These are phyloP conservation scores for Poeciliopsis paucimaculata DNA, from an alignment of 2,797 vertebrate species.

Conservation along the genomic window DNA sequence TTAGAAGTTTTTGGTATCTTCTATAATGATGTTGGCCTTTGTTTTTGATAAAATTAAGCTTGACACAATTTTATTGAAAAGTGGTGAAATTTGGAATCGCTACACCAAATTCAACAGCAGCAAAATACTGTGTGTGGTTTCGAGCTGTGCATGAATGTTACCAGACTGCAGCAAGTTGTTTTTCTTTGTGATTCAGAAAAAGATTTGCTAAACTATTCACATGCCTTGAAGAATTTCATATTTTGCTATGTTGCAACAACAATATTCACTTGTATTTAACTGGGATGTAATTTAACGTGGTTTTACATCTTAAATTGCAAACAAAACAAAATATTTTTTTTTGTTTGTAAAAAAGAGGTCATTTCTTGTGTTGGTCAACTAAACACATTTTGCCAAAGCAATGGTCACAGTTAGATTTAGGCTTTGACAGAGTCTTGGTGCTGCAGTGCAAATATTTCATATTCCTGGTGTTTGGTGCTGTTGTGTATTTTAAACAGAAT, in stretches of 20 bases:
- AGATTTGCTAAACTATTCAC: background rate
- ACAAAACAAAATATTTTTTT: no score
- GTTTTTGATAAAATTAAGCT: conserved; percentile 44
- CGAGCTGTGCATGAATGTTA: background rate
- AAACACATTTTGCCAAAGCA: no score
- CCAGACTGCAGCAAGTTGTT: background rate
- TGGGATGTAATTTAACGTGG: background rate
- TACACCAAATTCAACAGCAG: background rate
- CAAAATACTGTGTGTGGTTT: no score
- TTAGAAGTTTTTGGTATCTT: conserved; percentile 39
- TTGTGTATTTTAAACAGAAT: no score
- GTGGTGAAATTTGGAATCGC: background rate
- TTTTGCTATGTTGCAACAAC: background rate
- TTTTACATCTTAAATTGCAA: no score
- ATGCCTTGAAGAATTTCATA: background rate
- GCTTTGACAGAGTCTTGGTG: no score
- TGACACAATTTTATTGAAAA: conserved; percentile 14
- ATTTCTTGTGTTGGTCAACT: no score
- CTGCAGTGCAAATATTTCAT: no score
- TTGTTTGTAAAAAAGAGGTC: no score
- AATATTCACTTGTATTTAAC: background rate
- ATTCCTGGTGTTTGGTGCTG: no score
- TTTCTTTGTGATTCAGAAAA: background rate
- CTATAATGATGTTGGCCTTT: conserved; percentile 50
- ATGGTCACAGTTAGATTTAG: no score